Evolutionary conservation across 2,888 invertebrate species (phyloP), one percentile per base, ranked within the genome.

Genomic region (Xanthorhoe designata): DNA sequence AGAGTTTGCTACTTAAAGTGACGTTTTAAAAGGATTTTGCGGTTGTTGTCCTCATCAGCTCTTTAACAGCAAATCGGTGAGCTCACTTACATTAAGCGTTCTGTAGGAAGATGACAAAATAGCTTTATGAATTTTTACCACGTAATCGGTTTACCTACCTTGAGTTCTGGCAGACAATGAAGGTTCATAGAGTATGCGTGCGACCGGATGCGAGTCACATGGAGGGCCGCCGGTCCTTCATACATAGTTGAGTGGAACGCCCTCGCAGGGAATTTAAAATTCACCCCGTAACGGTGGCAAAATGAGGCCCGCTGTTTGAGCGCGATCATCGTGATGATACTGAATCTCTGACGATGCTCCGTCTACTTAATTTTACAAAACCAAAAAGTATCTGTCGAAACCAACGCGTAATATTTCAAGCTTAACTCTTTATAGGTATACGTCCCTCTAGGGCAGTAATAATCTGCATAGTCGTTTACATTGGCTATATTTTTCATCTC

Each of bases 61-160:
- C 71, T 71, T 70, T 78, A 77, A 78, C 77, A 77, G 68, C 74
- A 86, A 85, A 87, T 82, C 77, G 81, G 61, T 66, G 70, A 74
- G 77, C 71, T 80, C 84, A 80, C 82, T 88, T 85, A 84, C 82
- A 85, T 83, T 80, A 82, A 78, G 76, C 78, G 78, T 80, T 84
- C 78, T 76, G 78, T 78, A 77, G 75, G 75, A 82, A 82, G 84
- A 87, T 82, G 85, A 85, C 86, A 86, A 47, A 45, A 85, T 84
- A 78, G 79, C 81, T 87, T 86, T 90, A 91, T 90, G 87, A 89
- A 89, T 90, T 90, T 90, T 90, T 88, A 87, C 87, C 86, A 80
- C 82, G 84, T 90, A 90, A 90, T 90, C 86, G 86, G 87, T 90
- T 90, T 87, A 91, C 84, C 85, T 87, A 91, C 84, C 85, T 85